phyloP scores from a whole-genome alignment of 2,797 vertebrate species.

The Aplochiton taeniatus region DNA sequence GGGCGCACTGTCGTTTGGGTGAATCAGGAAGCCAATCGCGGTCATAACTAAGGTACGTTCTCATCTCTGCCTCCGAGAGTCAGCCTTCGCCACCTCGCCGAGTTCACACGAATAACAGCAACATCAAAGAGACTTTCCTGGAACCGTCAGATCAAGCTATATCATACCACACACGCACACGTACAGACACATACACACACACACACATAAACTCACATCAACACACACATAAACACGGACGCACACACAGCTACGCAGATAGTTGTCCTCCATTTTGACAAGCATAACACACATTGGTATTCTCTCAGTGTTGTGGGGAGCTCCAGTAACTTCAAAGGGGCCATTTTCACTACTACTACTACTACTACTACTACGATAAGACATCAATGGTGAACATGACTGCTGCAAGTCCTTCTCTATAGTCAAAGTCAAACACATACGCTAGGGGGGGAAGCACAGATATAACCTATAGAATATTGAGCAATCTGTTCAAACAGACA shows the following conservation, averaged over 20 bases:
- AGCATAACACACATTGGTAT: constrained; percentile 58
- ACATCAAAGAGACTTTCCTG: constrained; percentile 74
- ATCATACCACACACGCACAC: constrained; percentile 56
- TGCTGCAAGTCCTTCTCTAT: constrained; percentile 28
- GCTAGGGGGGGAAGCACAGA: constrained; percentile 22
- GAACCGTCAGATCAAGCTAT: constrained; percentile 75
- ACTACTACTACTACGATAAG: constrained; percentile 39
- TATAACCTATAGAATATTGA: constrained; percentile 30
- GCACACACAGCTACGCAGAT: constrained; percentile 23
- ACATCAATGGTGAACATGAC: constrained; percentile 42
- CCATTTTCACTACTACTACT: constrained; percentile 59
- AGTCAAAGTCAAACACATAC: constrained; percentile 37
- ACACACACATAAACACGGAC: constrained; percentile 15
- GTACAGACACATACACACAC: background rate
- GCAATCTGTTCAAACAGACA: constrained; percentile 25
- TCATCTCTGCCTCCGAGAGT: constrained; percentile 59
- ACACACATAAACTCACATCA: constrained; percentile 8
- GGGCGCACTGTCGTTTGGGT: constrained; percentile 8
- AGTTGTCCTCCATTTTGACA: constrained; percentile 27
- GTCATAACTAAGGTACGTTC: constrained; percentile 63
- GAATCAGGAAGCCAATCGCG: constrained; percentile 52
- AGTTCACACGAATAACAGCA: constrained; percentile 71
- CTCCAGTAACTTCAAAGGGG: constrained; percentile 64
- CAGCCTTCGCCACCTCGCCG: constrained; percentile 59
- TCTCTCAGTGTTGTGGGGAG: constrained; percentile 51